Conservation (phyloP, 2,888 invertebrate species). For the Blera fallax region DNA sequence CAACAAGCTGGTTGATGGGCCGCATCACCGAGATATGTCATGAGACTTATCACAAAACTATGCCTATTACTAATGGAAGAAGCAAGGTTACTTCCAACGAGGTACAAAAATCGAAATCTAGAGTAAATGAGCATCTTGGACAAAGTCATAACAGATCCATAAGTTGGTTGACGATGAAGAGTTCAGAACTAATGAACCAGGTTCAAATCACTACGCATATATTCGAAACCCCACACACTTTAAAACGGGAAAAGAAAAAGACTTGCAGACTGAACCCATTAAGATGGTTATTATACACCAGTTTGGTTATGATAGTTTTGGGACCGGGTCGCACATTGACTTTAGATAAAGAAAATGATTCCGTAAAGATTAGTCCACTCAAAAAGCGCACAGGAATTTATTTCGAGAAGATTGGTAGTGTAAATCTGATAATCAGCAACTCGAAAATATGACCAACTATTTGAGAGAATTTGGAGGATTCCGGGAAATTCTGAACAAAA, state of each 20-base stretch:
- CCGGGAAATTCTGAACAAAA: too few relatives aligned
- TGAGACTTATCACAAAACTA: neutral
- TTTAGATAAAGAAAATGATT: neutral
- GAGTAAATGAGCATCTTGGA: neutral
- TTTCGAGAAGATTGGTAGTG: neutral
- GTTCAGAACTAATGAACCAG: neutral
- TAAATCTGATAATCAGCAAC: too few relatives aligned
- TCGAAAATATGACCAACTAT: too few relatives aligned
- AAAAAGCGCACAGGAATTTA: neutral
- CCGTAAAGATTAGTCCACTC: neutral
- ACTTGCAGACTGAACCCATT: neutral
- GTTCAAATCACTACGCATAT: neutral
- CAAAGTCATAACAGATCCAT: neutral
- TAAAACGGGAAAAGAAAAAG: too few relatives aligned
- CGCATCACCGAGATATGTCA: neutral
- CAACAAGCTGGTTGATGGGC: too few relatives aligned
- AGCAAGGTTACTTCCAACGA: neutral
- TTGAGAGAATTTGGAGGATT: too few relatives aligned
- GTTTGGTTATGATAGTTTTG: neutral
- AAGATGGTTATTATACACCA: neutral
- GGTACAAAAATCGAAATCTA: too few relatives aligned
- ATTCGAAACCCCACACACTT: neutral
- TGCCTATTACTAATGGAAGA: neutral
- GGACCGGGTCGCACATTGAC: neutral
- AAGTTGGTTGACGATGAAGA: neutral